Base-by-base conservation (phyloP, 1,140 invertebrate genomes). In the Panagrolaimus sp. region DNA sequence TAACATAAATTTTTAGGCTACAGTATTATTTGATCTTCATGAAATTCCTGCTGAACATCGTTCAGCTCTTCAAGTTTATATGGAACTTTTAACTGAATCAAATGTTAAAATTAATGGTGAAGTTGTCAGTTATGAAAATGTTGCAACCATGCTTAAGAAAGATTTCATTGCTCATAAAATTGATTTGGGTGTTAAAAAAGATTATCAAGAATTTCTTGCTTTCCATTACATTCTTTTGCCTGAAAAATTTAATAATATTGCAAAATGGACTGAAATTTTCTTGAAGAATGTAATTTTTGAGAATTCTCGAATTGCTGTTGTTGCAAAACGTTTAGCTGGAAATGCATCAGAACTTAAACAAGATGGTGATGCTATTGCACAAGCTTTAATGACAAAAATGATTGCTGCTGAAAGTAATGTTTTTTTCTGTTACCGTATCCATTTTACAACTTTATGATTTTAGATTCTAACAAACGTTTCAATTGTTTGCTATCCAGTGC, bases 201-300 rank as follows among this genome's bases (percentile, higher is more conserved):
- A n/a, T 17, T 21, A 64, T 64, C 28, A 64, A 9, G 15, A 64
- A 24, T 32, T 58, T 21, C 17, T 58, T 2, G 28, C 52, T 6
- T 58, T 64, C 63, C 17, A 32, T 26, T 64, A 14, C 10, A 43
- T 21, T 9, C 17, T 43, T n/a, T 17, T 24, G 2, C 63, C 28
- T 10, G 28, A 64, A 43, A 64, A 64, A 8, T 64, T 24, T 17
- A 9, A 32, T 5, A 64, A 64, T 32, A 64, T 64, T 17, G 63
- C 63, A 24, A 43, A 64, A 32, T 64, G 63, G 63, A 43, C 63
- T 28, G 43, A 64, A n/a, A 64, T 64, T 43, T 64, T 64, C 28
- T 17, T 64, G 1, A 64, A 64, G 8, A 64, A 64, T 14, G 28
- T 64, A 9, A 32, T 43, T 12, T 64, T 64, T 17, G 63, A 64